Conservation (phyloP, 2,797 vertebrate species). For the Dromococcyx pavoninus region DNA sequence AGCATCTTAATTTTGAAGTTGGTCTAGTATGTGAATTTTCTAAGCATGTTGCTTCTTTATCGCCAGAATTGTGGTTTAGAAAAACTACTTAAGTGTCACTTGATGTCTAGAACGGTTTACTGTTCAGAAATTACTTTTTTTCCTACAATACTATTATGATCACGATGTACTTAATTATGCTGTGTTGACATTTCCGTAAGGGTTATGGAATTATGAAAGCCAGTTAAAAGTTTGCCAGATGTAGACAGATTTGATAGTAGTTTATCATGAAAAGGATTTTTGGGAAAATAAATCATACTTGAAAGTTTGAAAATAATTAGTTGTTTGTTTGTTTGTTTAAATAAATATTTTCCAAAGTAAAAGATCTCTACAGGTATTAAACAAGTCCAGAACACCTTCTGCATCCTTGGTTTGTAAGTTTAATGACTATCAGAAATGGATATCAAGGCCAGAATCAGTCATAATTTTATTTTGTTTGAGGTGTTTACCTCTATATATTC, state of each 20-base stretch:
- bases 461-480: not conserved
- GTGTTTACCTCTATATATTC: not conserved
- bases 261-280: not conserved
- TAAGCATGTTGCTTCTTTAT: no score
- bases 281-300: not conserved
- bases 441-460: not conserved
- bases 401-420: not conserved
- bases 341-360: not conserved
- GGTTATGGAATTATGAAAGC: not conserved
- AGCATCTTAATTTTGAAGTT: no score
- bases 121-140: not conserved
- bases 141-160: not conserved
- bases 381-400: not conserved
- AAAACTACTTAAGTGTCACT: not conserved
- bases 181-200: not conserved
- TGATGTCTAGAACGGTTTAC: not conserved
- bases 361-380: no score
- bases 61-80: no score
- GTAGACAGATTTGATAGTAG: accelerated
- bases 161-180: not conserved
- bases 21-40: no score
- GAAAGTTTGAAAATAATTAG: not conserved
- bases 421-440: not conserved
- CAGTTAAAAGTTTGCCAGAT: accelerated
- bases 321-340: no score